Evolutionary conservation across 1,140 invertebrate genomes (phyloP), one percentile per base, ranked within the genome.

Genomic region (Diachasmimorpha longicaudata): DNA sequence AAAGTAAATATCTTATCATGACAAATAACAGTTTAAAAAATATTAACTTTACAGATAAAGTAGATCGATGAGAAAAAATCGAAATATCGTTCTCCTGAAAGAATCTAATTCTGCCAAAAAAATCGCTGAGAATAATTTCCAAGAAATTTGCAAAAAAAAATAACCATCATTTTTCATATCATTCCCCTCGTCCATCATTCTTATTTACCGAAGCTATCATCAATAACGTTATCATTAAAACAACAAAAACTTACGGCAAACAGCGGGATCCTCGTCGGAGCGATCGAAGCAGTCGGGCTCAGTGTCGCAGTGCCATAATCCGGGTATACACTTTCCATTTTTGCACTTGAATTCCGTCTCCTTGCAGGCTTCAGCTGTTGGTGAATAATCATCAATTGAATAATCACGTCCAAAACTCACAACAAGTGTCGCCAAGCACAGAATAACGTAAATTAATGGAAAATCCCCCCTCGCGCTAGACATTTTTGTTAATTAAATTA

Each of bases 261-360:
- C 86, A 21, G 86, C 82, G 0, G 91, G 87, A 81, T 93, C 90
- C 86, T 96, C 95, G 85, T 96, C 95, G 0, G 91, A 93, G 8
- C 91, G 91, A 85, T 96, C 95, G 13, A 89, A 83, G 81, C 95
- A 96, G 84, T 96, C 95, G 78, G 92, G 91, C 81, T 95, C 93
- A 52, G 90, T 91, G 84, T 96, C 95, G 80, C 94, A 95, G 66
- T 91, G 90, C 93, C 95, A 96, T 80, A 92, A 88, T 55, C 86
- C 83, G 0, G 95, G 94, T 79, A 97, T 96, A 85, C 96, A 98
- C 75, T 92, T 91, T 48, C 94, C 94, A 66, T 93, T 93, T 75
- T 89, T 90, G 86, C 94, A 95, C 76, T 89, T 89, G 86, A 95
- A 95, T 84, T 95, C 93, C 9, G 90, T 87, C 4, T 90, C 83